phyloP scores from a whole-genome alignment of 2,113 vertebrate species.

The Nettapus auritus region DNA sequence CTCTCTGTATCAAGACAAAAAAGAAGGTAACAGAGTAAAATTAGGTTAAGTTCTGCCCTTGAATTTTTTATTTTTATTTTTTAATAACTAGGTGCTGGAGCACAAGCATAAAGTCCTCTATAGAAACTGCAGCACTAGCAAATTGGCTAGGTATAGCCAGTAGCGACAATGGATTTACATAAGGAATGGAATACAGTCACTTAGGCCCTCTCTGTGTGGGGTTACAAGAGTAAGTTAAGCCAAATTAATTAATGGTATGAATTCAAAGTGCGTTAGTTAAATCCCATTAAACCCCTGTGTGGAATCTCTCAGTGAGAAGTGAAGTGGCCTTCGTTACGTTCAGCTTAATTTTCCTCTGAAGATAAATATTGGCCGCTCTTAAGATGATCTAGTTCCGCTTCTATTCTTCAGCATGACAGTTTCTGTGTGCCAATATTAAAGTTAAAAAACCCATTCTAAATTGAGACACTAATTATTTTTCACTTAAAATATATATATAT shows the following conservation, averaged over 20 bases:
- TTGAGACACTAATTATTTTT: background rate
- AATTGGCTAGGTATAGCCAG: background rate
- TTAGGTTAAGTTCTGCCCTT: background rate
- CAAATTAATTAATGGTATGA: conserved; percentile 38
- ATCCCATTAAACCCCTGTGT: conserved; percentile 17
- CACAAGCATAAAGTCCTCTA: background rate
- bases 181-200: background rate
- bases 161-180: background rate
- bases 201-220: background rate
- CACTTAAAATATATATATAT: background rate
- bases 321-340: background rate
- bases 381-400: background rate
- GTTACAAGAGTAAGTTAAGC: background rate
- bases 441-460: background rate
- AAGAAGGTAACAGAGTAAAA: too few species aligned
- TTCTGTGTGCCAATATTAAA: accelerated
- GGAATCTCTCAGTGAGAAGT: background rate
- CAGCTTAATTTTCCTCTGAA: conserved; percentile 17
- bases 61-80: background rate
- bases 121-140: background rate
- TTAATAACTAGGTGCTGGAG: background rate
- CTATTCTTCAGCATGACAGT: background rate
- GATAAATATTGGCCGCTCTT: background rate
- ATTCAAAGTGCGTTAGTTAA: conserved; percentile 17
- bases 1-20: background rate